These are phyloP conservation scores for Hydractinia echinata DNA, from an alignment of 30 jellyfish, hydroid and myxozoan species.

Conservation along the genomic window DNA sequence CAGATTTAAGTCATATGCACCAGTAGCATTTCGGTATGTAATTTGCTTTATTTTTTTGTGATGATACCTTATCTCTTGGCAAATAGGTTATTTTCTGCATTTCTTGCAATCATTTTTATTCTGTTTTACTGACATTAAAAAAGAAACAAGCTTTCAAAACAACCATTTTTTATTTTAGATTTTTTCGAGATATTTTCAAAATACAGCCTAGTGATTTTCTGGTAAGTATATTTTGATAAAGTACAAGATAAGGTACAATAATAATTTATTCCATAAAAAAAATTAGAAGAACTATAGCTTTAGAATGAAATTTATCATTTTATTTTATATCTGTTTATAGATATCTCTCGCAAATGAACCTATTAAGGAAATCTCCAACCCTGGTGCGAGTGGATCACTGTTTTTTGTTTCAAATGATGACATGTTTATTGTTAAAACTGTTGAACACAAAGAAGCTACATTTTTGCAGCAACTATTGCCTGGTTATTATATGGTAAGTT, in stretches of 20 bases:
- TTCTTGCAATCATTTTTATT: too few relatives aligned
- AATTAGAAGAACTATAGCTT: not conserved
- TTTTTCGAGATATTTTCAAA: slow-evolving; percentile 76
- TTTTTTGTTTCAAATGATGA: slow-evolving; percentile 94
- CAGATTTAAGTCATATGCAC: slow-evolving; percentile 92
- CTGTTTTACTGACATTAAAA: too few relatives aligned
- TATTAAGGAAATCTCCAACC: slow-evolving; percentile 70
- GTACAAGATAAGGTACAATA: not conserved
- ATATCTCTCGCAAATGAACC: slow-evolving; percentile 85
- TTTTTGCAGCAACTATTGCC: slow-evolving; percentile 91
- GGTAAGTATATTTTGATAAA: slow-evolving; percentile 36
- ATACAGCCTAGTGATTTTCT: slow-evolving; percentile 89
- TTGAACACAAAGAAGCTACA: slow-evolving; percentile 93
- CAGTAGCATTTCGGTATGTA: slow-evolving; percentile 90
- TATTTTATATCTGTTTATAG: slow-evolving; percentile 27
- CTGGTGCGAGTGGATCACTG: slow-evolving; percentile 99
- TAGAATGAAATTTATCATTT: not conserved
- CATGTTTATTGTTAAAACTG: slow-evolving; percentile 82
- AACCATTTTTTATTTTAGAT: slow-evolving; percentile 37
- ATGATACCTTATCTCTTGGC: not conserved
- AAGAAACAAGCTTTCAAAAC: too few relatives aligned
- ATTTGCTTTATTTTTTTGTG: not conserved
- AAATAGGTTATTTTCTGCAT: not conserved
- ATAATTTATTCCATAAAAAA: too few relatives aligned
- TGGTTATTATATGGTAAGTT: slow-evolving; percentile 86